phyloP scores from a whole-genome alignment of 2,797 vertebrate genomes.

The Lemur catta region DNA sequence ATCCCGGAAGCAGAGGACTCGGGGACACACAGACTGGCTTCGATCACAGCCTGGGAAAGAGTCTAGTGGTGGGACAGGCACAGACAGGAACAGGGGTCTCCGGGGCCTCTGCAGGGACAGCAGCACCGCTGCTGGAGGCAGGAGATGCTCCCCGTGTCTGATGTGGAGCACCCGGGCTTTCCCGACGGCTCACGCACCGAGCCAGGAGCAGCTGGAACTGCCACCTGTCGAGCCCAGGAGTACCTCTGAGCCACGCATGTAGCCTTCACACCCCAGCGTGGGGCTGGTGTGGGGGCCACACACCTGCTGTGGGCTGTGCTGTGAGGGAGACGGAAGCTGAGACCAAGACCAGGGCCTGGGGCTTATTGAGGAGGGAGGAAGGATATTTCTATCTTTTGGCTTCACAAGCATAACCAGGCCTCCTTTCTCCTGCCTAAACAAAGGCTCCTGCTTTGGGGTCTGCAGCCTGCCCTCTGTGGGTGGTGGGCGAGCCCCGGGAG shows the following conservation, averaged over 20 bases:
- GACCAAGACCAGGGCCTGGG: no score
- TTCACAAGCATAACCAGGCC: not conserved
- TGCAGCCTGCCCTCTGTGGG: fast-evolving
- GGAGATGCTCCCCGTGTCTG: not conserved
- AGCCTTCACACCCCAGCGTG: not conserved
- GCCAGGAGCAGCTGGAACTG: not conserved
- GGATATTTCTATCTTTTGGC: not conserved
- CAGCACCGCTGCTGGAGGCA: not conserved
- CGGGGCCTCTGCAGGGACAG: not conserved
- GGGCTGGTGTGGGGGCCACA: no score
- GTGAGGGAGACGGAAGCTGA: not conserved
- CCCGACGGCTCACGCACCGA: not conserved
- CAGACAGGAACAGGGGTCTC: not conserved
- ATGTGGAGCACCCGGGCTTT: not conserved
- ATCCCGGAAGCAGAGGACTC: not conserved
- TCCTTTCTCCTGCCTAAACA: not conserved
- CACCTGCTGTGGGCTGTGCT: fast-evolving
- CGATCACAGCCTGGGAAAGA: not conserved
- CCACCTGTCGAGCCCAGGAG: not conserved
- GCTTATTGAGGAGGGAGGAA: not conserved
- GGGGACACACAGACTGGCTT: not conserved
- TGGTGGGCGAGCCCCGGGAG: not conserved
- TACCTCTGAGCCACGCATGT: not conserved
- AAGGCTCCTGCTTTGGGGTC: not conserved
- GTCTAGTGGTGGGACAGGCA: not conserved